These are phyloP conservation scores for Mythimna loreyi DNA, from an alignment of 2,888 invertebrate genomes.

Conservation along the genomic window DNA sequence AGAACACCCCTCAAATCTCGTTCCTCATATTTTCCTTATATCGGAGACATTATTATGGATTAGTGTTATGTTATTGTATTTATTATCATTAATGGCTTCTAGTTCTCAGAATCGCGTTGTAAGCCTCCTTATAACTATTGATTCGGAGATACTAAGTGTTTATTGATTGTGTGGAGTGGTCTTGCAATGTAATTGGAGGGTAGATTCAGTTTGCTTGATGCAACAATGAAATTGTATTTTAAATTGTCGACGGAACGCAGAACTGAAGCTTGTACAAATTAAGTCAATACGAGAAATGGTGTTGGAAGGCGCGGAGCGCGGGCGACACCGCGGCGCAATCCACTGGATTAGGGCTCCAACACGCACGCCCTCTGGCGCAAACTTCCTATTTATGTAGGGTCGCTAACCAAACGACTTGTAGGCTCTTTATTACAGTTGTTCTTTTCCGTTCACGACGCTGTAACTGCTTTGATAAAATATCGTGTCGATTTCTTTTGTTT, in stretches of 20 bases:
- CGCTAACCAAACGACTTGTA: conserved; percentile 89
- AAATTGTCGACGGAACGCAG: conserved; percentile 55
- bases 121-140: conserved; percentile 19
- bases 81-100: conserved; percentile 36
- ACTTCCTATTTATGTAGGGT: conserved; percentile 87
- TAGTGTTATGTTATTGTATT: conserved; percentile 43
- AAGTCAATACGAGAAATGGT: conserved; percentile 84
- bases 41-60: conserved; percentile 38
- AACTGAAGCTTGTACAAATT: conserved; percentile 63
- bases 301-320: conserved; percentile 71
- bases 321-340: conserved; percentile 79
- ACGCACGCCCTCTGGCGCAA: conserved; percentile 80
- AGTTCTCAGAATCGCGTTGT: conserved; percentile 10
- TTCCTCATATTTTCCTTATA: conserved; percentile 36
- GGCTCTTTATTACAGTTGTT: conserved; percentile 90
- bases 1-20: conserved; percentile 15
- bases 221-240: conserved; percentile 56
- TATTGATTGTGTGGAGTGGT: conserved; percentile 16
- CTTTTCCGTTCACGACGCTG: conserved; percentile 86
- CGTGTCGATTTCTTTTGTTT: conserved; percentile 79
- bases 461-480: conserved; percentile 86
- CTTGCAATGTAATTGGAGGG: conserved; percentile 27
- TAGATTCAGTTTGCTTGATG: conserved; percentile 52
- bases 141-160: conserved; percentile 1
- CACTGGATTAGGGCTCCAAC: conserved; percentile 86